Base-by-base conservation (phyloP, 2,113 vertebrate genomes). In the Myrmecobius fasciatus region DNA sequence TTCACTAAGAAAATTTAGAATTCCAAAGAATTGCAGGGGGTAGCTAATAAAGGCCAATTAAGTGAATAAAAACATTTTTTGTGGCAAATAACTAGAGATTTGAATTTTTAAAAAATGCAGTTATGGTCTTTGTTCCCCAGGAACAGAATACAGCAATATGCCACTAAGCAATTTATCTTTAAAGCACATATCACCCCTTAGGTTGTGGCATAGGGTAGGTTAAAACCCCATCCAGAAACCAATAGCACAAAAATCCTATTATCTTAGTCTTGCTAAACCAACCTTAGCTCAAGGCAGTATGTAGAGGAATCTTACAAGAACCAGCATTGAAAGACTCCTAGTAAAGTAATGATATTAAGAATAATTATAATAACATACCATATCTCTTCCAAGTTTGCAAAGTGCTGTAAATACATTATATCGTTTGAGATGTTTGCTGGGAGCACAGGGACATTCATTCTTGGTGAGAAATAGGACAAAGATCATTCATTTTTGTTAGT, bases 1-100 rank as follows among this genome's bases (percentile, higher is more conserved):
- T 96, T 95, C 89, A 60, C 95, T 96, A 97, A 96, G 75, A 53
- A 96, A 94, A 54, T 53, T 96, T 92, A 92, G 95, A 91, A 46
- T 90, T 89, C 92, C 83, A 75, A 91, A 94, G 89, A 93, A 92
- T 53, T 89, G 89, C 67, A 43, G 60, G 93, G 51, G 91, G 53
- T 94, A 94, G 92, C 94, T 97, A 95, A 95, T 91, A 95, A 56
- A 89, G 53, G 83, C 49, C 46, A 93, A 48, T 89, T 53, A 92
- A 90, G 91, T 96, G 31, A 91, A 92, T 96, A 91, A 96, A 4
- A 94, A n/a, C 93, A 53, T 91, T 53, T 53, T 96, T 60, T 89
- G 31, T 52, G 91, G 83, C 83, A 96, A 97, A 95, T 89, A 96
- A 94, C 49, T 95, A 36, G 92, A 91, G 60, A 20, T 90, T 28